Percentiles rank a stretch among this genome's conserved stretches.
Evolutionary conservation across 2,888 invertebrate genomes (phyloP).

Genomic region (Blastobasis adustella): DNA sequence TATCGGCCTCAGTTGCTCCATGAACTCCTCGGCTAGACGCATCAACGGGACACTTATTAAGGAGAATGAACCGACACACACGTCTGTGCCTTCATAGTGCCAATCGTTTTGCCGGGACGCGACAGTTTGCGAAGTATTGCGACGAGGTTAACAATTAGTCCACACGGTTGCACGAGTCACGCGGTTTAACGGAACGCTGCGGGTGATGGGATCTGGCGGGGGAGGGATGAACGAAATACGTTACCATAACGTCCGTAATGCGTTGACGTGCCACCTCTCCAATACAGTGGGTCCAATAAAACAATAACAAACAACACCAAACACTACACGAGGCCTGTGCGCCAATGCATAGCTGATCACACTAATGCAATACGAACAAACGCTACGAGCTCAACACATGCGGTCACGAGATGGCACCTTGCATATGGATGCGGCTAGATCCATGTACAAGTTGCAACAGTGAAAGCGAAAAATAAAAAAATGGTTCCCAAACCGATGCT

Average conservation of each 20-base stretch:
- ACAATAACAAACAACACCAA: conserved; percentile 68
- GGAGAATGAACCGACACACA: conserved; percentile 39
- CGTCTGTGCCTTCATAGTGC: conserved; percentile 64
- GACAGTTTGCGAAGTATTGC: conserved; percentile 35
- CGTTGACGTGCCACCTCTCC: conserved; percentile 72
- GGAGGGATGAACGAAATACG: conserved; percentile 62
- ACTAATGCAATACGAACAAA: conserved; percentile 70
- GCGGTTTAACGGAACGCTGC: conserved; percentile 49
- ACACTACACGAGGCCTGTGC: conserved; percentile 68
- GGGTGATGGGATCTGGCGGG: conserved; percentile 60
- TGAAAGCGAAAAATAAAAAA: conserved; percentile 50
- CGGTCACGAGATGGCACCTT: conserved; percentile 64
- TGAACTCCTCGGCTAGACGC: conserved; percentile 91
- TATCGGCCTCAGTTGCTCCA: conserved; percentile 96
- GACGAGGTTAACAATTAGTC: conserved; percentile 55
- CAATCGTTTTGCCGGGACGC: conserved; percentile 62
- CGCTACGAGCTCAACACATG: conserved; percentile 71
- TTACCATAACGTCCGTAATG: conserved; percentile 67
- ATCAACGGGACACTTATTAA: conserved; percentile 64
- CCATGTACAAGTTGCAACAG: conserved; percentile 63
- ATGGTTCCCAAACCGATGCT: conserved; percentile 66
- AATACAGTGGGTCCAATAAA: conserved; percentile 65
- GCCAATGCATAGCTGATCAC: conserved; percentile 67
- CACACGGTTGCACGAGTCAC: conserved; percentile 55
- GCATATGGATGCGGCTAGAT: conserved; percentile 56